A percentile compares a stretch with the other conserved stretches of the same genome.
phyloP scores from a whole-genome alignment of 2,113 vertebrate species.

The Ceyx melanurus region DNA sequence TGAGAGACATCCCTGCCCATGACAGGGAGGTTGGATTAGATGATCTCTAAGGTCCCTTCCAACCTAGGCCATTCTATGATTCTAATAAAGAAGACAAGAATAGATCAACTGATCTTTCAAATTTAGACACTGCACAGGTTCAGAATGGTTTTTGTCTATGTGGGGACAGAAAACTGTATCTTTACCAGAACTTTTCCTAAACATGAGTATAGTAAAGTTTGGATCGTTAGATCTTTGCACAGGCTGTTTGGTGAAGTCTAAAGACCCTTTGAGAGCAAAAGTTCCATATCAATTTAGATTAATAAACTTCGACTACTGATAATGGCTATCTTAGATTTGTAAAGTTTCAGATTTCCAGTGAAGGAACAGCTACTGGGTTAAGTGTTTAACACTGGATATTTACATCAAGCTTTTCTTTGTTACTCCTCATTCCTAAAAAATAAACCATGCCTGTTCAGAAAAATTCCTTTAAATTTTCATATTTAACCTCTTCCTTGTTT shows the following conservation, averaged over 20 bases:
- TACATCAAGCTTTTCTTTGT: slow-evolving; percentile 11
- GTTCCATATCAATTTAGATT: background rate
- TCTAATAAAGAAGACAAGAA: background rate
- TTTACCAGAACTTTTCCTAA: background rate
- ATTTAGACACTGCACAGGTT: background rate
- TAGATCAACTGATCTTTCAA: background rate
- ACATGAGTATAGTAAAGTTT: background rate
- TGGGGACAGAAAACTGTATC: background rate
- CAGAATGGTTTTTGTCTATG: background rate
- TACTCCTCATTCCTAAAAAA: background rate
- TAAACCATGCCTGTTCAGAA: slow-evolving; percentile 20
- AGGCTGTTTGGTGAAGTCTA: background rate
- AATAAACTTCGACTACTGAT: background rate
- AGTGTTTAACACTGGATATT: background rate
- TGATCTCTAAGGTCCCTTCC: too few species aligned
- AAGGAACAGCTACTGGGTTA: background rate
- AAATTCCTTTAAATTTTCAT: background rate
- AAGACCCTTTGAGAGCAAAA: background rate
- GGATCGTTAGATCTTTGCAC: background rate
- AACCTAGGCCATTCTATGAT: too few species aligned
- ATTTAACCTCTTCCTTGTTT: slow-evolving; percentile 32
- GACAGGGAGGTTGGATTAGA: too few species aligned
- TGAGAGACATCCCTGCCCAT: too few species aligned
- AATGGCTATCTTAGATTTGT: background rate
- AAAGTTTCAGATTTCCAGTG: background rate